Evolutionary conservation across 2,113 vertebrate species (phyloP).

Genomic region (Theropithecus gelada): DNA sequence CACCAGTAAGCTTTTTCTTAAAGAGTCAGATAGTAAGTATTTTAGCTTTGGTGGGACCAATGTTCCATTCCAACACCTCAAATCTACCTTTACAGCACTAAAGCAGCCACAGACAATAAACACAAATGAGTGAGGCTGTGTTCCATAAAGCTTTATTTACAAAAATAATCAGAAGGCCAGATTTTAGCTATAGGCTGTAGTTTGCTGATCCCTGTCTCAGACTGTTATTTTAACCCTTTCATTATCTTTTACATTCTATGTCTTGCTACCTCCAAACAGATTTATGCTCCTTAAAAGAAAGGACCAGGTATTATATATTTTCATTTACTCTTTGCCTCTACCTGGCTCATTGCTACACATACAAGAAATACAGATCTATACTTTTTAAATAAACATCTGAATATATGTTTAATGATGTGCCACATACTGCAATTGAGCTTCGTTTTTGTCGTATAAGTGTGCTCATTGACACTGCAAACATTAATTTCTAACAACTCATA

Average conservation of each 20-base stretch:
- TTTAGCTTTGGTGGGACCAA: background rate
- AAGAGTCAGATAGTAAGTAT: background rate
- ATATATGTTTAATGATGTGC: background rate
- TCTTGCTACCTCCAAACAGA: conserved; percentile 4
- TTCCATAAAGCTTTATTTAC: conserved; percentile 54
- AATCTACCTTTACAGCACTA: background rate
- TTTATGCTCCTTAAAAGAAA: conserved; percentile 30
- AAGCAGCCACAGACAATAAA: background rate
- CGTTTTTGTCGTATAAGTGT: background rate
- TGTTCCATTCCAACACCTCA: background rate
- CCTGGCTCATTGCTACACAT: background rate
- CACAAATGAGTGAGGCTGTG: background rate
- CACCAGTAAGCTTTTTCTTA: background rate
- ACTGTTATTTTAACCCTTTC: conserved; percentile 20
- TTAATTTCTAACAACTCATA: conserved; percentile 26
- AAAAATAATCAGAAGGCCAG: conserved; percentile 7
- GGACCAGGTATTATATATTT: background rate
- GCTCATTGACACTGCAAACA: background rate
- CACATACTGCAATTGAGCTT: background rate
- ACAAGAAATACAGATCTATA: background rate
- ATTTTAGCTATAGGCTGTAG: background rate
- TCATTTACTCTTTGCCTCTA: background rate
- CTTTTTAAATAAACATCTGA: background rate
- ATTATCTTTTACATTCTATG: background rate
- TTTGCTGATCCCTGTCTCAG: background rate